phyloP scores from a whole-genome alignment of 2,888 invertebrate species.

The Chrysomela aeneicollis region DNA sequence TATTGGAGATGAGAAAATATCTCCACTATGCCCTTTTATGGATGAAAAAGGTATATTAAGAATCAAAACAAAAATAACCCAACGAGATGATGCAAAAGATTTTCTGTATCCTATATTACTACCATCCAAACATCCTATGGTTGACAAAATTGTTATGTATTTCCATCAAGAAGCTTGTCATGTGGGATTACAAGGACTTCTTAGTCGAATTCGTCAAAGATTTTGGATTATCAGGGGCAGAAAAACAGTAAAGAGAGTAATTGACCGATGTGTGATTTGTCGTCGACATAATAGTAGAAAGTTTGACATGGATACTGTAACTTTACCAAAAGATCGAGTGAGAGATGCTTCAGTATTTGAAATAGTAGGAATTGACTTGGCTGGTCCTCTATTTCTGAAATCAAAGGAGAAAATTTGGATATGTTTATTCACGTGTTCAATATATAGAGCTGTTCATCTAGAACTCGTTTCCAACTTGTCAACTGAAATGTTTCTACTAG shows the following conservation, averaged over 20 bases:
- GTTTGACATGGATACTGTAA: conserved; percentile 34
- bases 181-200: conserved; percentile 25
- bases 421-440: conserved; percentile 55
- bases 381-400: too few relatives aligned
- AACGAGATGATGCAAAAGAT: conserved; percentile 9
- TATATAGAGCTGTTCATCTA: conserved; percentile 55
- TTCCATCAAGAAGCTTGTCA: conserved; percentile 9
- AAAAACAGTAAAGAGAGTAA: conserved; percentile 23
- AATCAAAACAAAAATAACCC: conserved; percentile 9
- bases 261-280: conserved; percentile 35
- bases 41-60: conserved; percentile 15
- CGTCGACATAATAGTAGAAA: conserved; percentile 33
- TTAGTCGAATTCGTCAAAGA: conserved; percentile 28
- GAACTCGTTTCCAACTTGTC: conserved; percentile 50
- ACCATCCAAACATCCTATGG: conserved; percentile 14
- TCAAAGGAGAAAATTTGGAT: conserved; percentile 54
- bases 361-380: conserved; percentile 52
- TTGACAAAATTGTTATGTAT: not conserved
- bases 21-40: not conserved
- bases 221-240: conserved; percentile 37
- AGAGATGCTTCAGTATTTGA: conserved; percentile 46
- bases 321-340: conserved; percentile 48
- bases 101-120: conserved; percentile 10
- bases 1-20: not conserved
- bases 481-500: conserved; percentile 48